Evolutionary conservation across 2,113 vertebrate genomes (phyloP), one percentile per base, ranked within the genome.

Genomic region (Sorex fumeus): DNA sequence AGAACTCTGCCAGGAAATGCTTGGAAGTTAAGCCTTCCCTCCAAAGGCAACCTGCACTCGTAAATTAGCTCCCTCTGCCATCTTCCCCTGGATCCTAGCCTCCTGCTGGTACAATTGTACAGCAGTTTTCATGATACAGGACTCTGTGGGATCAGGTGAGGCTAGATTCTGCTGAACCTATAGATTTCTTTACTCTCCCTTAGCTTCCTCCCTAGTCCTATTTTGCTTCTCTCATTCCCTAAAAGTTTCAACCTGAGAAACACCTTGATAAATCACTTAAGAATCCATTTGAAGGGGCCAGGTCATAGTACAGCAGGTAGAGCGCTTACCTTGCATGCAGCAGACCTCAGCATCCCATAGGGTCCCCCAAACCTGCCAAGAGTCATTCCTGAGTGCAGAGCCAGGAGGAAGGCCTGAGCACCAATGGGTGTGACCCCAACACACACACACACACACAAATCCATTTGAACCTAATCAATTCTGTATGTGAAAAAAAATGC

Each of bases 381-480:
- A 57, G 53, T 21, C 2, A 57, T 57, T 57, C 19, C 53, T 57
- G 53, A 57, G 53, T 13, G 19, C 16, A 57, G 15, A 21, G 53
- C 4, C 53, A 57, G 19, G 18, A 19, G 18, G 9, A 21, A 57
- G 5, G 16, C 53, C 53, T 57, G 53, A 57, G 53, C 53, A 57
- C 53, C 53, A 57, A 19, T 21, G 19, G 53, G 18, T 57, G 11
- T 57, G 53, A 18, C 53, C 53, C 53, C 15, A 57, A 57, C 15
- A 57, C 53, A 57, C 15, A 57, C 47, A 50, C 13, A 50, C 47
- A 21, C 15, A 57, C 40, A 57, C 15, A 57, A 1, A 23, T 60
- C 57, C 19, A 23, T 60, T 60, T 60, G 18, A 79, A 76, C 18
- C 36, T 93, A 90, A 95, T 84, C n/a, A 82, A 83, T 67, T 87